A percentile compares a stretch with the other conserved stretches of the same genome.
These are phyloP conservation scores for Aspidapion aeneum DNA, from an alignment of 2,888 invertebrate species.

Conservation along the genomic window DNA sequence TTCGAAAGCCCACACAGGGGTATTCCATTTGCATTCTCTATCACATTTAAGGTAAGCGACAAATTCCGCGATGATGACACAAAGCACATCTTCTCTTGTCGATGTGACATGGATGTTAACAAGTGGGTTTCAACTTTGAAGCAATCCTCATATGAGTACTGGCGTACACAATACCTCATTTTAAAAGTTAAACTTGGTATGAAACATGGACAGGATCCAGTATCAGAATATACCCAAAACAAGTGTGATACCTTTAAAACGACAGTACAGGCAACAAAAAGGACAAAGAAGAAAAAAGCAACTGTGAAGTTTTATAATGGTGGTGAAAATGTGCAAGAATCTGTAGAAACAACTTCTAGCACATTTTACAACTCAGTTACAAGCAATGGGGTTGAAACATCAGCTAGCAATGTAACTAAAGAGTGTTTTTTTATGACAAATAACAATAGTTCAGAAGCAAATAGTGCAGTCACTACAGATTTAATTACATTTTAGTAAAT, in stretches of 20 bases:
- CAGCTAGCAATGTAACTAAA: not conserved
- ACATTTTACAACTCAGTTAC: slow-evolving; percentile 26
- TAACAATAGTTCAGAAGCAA: not conserved
- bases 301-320: slow-evolving; percentile 43
- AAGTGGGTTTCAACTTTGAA: slow-evolving; percentile 68
- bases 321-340: slow-evolving; percentile 28
- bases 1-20: slow-evolving; percentile 62
- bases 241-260: slow-evolving; percentile 26
- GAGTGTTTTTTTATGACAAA: not conserved
- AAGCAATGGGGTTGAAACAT: not conserved
- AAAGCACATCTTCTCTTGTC: slow-evolving; percentile 66
- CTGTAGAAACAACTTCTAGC: slow-evolving; percentile 27
- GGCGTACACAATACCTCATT: slow-evolving; percentile 59
- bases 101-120: slow-evolving; percentile 66
- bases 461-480: not conserved
- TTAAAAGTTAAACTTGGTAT: slow-evolving; percentile 64
- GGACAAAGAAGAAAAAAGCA: slow-evolving; percentile 34
- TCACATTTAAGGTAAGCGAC: slow-evolving; percentile 58
- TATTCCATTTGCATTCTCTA: slow-evolving; percentile 71
- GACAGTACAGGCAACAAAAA: slow-evolving; percentile 30
- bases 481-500: not conserved
- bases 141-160: slow-evolving; percentile 68
- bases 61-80: slow-evolving; percentile 51
- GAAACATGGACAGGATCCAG: slow-evolving; percentile 61
- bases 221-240: slow-evolving; percentile 41